Base-by-base conservation (phyloP, 2,113 vertebrate species). In the Sciurus niger region DNA sequence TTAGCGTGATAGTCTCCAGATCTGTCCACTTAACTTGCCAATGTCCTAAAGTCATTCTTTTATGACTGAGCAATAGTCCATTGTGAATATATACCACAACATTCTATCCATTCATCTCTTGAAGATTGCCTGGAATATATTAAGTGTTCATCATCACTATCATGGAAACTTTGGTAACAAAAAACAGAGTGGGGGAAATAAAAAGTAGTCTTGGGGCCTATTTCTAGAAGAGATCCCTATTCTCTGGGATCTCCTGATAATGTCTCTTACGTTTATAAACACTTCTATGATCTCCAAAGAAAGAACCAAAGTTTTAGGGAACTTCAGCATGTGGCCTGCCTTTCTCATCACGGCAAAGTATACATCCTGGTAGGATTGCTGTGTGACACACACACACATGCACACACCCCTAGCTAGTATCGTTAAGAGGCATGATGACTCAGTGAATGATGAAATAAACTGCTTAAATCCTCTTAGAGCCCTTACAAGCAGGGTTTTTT, bases 381-480 rank as follows among this genome's bases (percentile, higher is more conserved):
- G 2, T 77, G 34, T 53, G 40, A 37, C 8, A 16, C 67, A 68
- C 6, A 68, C 32, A 68, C 32, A n/a, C 32, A 70, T 6, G n/a
- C 32, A 70, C 30, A 14, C 65, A 67, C 24, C 20, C n/a, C 9
- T 28, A 65, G 37, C 14, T 40, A 37, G 24, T 67, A 4, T 65
- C 46, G 87, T 63, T 77, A 74, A 67, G 58, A 91, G 40, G 32
- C 24, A 84, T 10, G 14, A 10, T 86, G 51, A 65, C 60, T 93
- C 5, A 30, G 72, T 22, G 55, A 76, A 37, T 86, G 74, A 48
- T 94, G n/a, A 90, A 92, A 58, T 48, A 93, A 96, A 34, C 58
- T 77, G 32, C 53, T 93, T 73, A 83, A 90, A 25, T 93, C n/a
- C 30, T 72, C 34, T 30, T 63, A 63, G 72, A 72, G 67, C 16